phyloP scores from a whole-genome alignment of 2,888 invertebrate species.

The Lingula anatina region DNA sequence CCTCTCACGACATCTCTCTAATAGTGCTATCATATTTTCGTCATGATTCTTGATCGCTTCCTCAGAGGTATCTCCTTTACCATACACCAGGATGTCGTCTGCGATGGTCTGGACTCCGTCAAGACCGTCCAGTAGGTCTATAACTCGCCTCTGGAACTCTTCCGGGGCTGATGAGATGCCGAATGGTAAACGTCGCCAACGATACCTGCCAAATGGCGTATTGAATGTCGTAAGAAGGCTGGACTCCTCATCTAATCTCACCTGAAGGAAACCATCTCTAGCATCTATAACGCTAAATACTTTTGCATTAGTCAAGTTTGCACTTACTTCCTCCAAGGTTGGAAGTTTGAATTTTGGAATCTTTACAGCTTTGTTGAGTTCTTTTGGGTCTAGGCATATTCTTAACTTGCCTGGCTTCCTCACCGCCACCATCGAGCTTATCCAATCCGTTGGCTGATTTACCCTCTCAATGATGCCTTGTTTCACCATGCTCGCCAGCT shows the following conservation, averaged over 20 bases:
- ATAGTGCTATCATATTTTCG: conserved; percentile 5
- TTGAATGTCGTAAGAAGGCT: background rate
- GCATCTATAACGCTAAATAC: background rate
- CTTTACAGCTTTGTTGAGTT: background rate
- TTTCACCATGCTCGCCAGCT: background rate
- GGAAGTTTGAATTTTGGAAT: background rate
- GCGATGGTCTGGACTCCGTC: background rate
- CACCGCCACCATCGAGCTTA: background rate
- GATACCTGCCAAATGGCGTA: background rate
- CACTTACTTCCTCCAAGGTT: background rate
- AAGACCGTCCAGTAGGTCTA: background rate
- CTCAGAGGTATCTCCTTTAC: background rate
- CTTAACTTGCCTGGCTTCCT: background rate
- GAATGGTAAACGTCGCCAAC: too few relatives aligned
- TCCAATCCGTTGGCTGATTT: background rate
- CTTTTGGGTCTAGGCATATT: background rate
- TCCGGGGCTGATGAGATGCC: background rate
- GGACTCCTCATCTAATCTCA: background rate
- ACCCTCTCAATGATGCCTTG: background rate
- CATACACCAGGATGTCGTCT: conserved; percentile 1
- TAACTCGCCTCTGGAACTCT: conserved; percentile 1
- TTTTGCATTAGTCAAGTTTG: background rate
- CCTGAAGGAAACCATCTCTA: conserved; percentile 1
- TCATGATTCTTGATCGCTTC: conserved; percentile 12
- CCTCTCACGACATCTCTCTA: conserved; percentile 8